Evolutionary conservation across 2,113 vertebrate genomes (phyloP), one percentile per base, ranked within the genome.

Genomic region (Scopus umbretta): DNA sequence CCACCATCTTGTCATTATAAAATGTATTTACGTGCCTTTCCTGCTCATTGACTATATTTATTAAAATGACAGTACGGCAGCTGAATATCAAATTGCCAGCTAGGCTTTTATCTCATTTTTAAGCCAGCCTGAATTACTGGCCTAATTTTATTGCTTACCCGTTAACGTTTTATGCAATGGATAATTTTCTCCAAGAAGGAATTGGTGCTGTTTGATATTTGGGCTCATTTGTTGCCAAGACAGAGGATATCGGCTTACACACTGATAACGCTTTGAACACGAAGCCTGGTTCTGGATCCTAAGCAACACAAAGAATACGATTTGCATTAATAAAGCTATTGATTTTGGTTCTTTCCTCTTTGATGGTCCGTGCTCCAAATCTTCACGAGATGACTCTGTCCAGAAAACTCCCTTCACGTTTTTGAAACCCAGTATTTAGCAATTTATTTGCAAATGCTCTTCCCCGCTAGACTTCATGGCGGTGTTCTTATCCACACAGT

Each of bases 101-200:
- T 11, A 79, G 27, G 83, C 70, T 93, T 96, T 95, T 94, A 95
- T 81, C 86, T 94, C 76, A 7, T 85, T 68, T 91, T 91, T 61
- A 85, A 82, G 74, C 53, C 86, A 92, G 91, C 66, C 80, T 82
- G 53, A 92, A 91, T 87, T 62, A 91, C 20, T 81, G 32, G 40
- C 55, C 91, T 91, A 30, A 95, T 92, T 90, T 94, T 94, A 94
- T 92, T 80, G 81, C 78, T 91, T 75, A 80, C 47, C 90, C 92
- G 71, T 90, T 95, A 70, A 70, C 6, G 1, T 66, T 85, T 90
- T 55, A 89, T 10, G 49, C 52, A 45, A 40, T 1, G 10, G 83
- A 23, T 86, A 13, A 6, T 94, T 91, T 92, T 92, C 86, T 87
- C 74, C 78, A 15, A 67, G 50, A 71, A 92, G 71, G 36, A 75